Base-by-base conservation (phyloP, 2,113 vertebrate genomes). In the Nesoenas mayeri region DNA sequence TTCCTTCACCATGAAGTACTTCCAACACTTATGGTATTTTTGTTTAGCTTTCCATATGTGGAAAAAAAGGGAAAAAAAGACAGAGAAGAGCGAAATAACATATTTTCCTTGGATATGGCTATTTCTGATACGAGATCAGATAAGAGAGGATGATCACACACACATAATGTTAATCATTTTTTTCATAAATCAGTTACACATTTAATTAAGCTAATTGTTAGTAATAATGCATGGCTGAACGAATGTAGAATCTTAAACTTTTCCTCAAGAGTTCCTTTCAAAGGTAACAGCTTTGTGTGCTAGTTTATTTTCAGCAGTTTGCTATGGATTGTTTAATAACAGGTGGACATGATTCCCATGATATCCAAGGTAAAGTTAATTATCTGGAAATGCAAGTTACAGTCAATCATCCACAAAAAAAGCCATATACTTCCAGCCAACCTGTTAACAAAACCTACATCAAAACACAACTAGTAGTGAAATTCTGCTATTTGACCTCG, bases 161-260 rank as follows among this genome's bases (percentile, higher is more conserved):
- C 42, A 78, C 28, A 12, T 48, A 9, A 29, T 44, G 25, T 8
- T 85, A 15, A 77, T 14, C 1, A 10, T 32, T 56, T 69, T 73
- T 83, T 54, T 28, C 32, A 66, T 44, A 89, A 84, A 79, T 83
- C 74, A 54, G 61, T 80, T 71, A 83, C 40, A 85, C 1, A 54
- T 92, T 94, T 97, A 79, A 94, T 85, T 91, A 92, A 79, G 38
- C 32, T 40, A 78, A 91, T 12, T 67, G 15, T 81, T 94, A 85
- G 14, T 53, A 92, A 74, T 24, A 95, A 71, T 2, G 3, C 38
- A 57, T 31, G 66, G 51, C 50, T 60, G 60, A 91, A 88, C 42
- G 26, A 82, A 87, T 13, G 11, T 8, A 71, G 26, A 82, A 62
- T 34, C 38, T 64, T 4, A 71, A 89, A 73, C 17, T 65, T 89